These are phyloP conservation scores for Lethenteron reissneri DNA, from an alignment of 2,113 vertebrate genomes.

Conservation along the genomic window DNA sequence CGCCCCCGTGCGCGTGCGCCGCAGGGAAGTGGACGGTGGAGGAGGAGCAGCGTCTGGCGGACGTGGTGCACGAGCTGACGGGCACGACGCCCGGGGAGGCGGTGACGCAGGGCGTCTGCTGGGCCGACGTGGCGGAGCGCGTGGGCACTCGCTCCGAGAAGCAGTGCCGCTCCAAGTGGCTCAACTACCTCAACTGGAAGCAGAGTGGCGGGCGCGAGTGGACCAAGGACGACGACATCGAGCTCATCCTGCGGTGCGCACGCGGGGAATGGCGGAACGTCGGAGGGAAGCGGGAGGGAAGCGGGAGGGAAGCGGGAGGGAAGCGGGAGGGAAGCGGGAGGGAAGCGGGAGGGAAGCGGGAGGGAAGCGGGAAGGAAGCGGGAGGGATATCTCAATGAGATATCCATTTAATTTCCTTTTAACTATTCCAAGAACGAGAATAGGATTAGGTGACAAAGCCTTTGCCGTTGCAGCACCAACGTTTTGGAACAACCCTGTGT, in stretches of 20 bases:
- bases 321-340: too few species aligned
- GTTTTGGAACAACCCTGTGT: too few species aligned
- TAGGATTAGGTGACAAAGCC: too few species aligned
- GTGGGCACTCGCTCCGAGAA: constrained; percentile 90
- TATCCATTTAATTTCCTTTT: too few species aligned
- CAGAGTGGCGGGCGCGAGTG: constrained; percentile 92
- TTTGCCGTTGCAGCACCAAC: too few species aligned
- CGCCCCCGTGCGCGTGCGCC: constrained; percentile 8
- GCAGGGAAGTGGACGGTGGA: constrained; percentile 94
- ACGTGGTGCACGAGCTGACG: constrained; percentile 83
- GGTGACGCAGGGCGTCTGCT: constrained; percentile 84
- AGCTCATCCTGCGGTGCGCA: constrained; percentile 51
- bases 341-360: too few species aligned
- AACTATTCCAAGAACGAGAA: too few species aligned
- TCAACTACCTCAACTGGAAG: constrained; percentile 99
- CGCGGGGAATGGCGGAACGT: too few species aligned
- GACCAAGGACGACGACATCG: constrained; percentile 93
- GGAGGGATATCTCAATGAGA: too few species aligned
- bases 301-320: too few species aligned
- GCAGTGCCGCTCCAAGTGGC: constrained; percentile 93
- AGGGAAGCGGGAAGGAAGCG: too few species aligned
- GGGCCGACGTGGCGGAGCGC: constrained; percentile 72
- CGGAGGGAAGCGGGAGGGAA: too few species aligned
- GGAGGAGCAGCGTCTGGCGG: constrained; percentile 64
- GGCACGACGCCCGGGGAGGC: constrained; percentile 67